A percentile compares a stretch with the other conserved stretches of the same genome.
These are phyloP conservation scores for Drosophila santomea DNA, from an alignment of 1,140 invertebrate genomes.

Conservation along the genomic window DNA sequence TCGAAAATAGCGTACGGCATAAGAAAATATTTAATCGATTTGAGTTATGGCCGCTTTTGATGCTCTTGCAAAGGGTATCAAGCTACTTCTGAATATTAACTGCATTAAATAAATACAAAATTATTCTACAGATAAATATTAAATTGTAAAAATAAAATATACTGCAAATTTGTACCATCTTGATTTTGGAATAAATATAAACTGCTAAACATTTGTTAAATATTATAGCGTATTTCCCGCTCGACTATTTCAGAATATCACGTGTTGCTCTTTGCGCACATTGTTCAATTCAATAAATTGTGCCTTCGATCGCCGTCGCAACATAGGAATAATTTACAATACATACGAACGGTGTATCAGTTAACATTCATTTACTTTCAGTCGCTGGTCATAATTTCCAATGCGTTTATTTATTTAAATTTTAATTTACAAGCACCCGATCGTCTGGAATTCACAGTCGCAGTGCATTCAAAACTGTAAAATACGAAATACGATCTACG, in stretches of 20 bases:
- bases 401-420: conserved; percentile 65
- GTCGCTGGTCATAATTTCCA: conserved; percentile 42
- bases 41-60: not conserved
- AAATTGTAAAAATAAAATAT: too few relatives aligned
- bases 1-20: conserved; percentile 27
- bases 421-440: conserved; percentile 52
- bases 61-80: not conserved
- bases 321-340: conserved; percentile 5
- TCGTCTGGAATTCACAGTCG: conserved; percentile 14
- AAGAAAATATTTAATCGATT: conserved; percentile 43
- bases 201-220: not conserved
- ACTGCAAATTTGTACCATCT: not conserved
- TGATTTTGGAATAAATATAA: too few relatives aligned
- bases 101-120: too few relatives aligned
- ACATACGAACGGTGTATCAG: conserved; percentile 30
- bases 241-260: not conserved
- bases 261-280: conserved; percentile 18
- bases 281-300: conserved; percentile 18
- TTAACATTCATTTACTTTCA: conserved; percentile 35
- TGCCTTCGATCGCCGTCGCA: conserved; percentile 1
- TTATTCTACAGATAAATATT: too few relatives aligned
- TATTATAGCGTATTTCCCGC: not conserved
- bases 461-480: conserved; percentile 26
- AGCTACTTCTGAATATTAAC: not conserved
- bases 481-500: not conserved